A percentile compares a stretch with the other conserved stretches of the same genome.
phyloP scores from a whole-genome alignment of 2,113 vertebrate species.

The Myocastor coypus region DNA sequence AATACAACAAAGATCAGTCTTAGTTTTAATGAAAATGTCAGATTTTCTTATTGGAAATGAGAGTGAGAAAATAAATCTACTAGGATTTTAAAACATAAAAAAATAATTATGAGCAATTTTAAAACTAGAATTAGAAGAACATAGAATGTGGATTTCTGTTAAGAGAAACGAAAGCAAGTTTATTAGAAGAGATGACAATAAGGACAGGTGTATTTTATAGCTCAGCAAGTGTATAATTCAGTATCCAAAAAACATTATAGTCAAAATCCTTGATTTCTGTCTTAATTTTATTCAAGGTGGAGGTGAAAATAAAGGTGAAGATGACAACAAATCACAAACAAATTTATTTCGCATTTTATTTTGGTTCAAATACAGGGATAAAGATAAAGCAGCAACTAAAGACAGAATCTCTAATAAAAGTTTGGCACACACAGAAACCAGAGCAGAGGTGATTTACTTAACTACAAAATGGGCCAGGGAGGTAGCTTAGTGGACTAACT shows the following conservation, averaged over 20 bases:
- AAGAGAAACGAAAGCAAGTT: neutral
- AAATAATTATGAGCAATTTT: neutral
- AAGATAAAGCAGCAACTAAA: neutral
- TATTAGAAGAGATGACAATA: neutral
- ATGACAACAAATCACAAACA: neutral
- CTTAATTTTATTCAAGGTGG: neutral
- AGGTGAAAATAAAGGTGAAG: neutral
- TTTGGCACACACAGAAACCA: neutral
- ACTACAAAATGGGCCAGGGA: neutral
- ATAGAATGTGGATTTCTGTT: neutral
- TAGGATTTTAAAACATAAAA: slow-evolving; percentile 44
- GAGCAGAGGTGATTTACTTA: neutral
- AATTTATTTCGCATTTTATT: neutral
- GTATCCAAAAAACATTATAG: neutral
- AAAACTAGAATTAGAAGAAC: neutral
- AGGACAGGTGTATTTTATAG: neutral
- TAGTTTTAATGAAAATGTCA: slow-evolving; percentile 51
- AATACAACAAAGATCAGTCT: slow-evolving; percentile 64
- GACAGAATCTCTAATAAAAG: neutral
- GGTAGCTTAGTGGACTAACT: no score
- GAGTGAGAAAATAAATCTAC: slow-evolving; percentile 60
- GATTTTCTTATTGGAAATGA: slow-evolving; percentile 48
- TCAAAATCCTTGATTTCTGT: neutral
- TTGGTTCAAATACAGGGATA: neutral
- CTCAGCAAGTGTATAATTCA: neutral